A percentile compares a stretch with the other conserved stretches of the same genome.
Conservation (phyloP, 2,888 invertebrate species). For the Ectemnius lituratus region DNA sequence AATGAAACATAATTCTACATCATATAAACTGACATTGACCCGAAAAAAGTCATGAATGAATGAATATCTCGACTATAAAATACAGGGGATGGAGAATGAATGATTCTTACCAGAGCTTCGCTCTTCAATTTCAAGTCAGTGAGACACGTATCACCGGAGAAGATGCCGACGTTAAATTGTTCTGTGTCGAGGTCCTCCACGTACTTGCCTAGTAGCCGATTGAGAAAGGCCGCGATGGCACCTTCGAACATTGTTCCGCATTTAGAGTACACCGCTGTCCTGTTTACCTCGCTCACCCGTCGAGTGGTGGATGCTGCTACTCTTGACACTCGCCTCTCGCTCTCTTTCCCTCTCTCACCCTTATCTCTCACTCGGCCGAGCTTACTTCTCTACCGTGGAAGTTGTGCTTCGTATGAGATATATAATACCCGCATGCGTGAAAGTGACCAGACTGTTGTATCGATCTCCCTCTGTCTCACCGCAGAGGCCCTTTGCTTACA, state of each 20-base stretch:
- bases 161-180: slow-evolving; percentile 90
- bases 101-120: slow-evolving; percentile 86
- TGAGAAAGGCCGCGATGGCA: slow-evolving; percentile 87
- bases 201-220: slow-evolving; percentile 89
- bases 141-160: slow-evolving; percentile 88
- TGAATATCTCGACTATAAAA: too few species aligned
- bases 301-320: neutral
- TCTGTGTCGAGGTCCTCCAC: slow-evolving; percentile 90
- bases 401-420: slow-evolving; percentile 43
- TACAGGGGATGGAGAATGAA: neutral
- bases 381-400: neutral
- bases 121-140: slow-evolving; percentile 88
- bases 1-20: too few species aligned
- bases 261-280: slow-evolving; percentile 21
- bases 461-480: slow-evolving; percentile 50
- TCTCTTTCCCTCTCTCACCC: neutral
- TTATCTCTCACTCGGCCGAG: neutral
- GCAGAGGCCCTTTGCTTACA: too few species aligned
- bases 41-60: too few species aligned
- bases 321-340: too few species aligned
- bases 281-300: too few species aligned
- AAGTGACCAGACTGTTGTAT: slow-evolving; percentile 52
- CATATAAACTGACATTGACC: too few species aligned
- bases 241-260: slow-evolving; percentile 84
- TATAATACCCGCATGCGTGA: slow-evolving; percentile 63